Conservation (phyloP, 2,113 vertebrate genomes). For the Nothocercus julius region DNA sequence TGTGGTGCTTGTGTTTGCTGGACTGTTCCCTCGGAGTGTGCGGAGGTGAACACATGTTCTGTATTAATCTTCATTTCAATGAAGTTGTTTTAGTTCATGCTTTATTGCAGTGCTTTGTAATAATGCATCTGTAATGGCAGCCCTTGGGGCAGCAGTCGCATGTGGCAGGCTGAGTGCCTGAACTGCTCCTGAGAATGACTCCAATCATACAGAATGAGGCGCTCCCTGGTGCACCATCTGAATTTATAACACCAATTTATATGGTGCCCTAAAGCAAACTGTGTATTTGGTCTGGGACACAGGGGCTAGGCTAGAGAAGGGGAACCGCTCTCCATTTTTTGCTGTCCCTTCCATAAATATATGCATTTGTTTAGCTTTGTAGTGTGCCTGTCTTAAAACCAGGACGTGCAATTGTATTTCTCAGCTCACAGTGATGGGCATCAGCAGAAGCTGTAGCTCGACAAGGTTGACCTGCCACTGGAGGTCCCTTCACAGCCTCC, state of each 20-base stretch:
- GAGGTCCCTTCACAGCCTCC: not conserved
- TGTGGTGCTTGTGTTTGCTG: slow-evolving; percentile 51
- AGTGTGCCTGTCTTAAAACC: slow-evolving; percentile 20
- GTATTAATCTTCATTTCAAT: slow-evolving; percentile 86
- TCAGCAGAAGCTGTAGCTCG: not conserved
- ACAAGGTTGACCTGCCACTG: not conserved
- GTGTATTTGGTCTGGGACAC: slow-evolving; percentile 77
- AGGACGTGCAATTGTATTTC: not conserved
- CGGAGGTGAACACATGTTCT: slow-evolving; percentile 76
- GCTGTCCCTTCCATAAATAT: slow-evolving; percentile 5
- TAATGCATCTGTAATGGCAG: slow-evolving; percentile 83
- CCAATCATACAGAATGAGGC: slow-evolving; percentile 83
- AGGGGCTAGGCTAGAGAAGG: slow-evolving; percentile 46
- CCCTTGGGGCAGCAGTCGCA: slow-evolving; percentile 80
- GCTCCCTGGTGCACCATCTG: slow-evolving; percentile 83
- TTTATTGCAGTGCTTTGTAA: slow-evolving; percentile 83
- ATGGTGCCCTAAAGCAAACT: slow-evolving; percentile 79
- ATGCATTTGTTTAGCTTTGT: slow-evolving; percentile 52
- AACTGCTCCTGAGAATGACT: slow-evolving; percentile 79
- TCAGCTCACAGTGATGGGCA: not conserved
- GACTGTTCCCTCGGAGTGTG: slow-evolving; percentile 64
- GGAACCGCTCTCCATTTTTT: slow-evolving; percentile 22
- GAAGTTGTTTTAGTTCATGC: slow-evolving; percentile 84
- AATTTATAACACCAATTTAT: slow-evolving; percentile 86
- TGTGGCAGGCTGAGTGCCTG: slow-evolving; percentile 82